Conservation (phyloP, 2,888 invertebrate genomes). For the Drosophila multiciliata region DNA sequence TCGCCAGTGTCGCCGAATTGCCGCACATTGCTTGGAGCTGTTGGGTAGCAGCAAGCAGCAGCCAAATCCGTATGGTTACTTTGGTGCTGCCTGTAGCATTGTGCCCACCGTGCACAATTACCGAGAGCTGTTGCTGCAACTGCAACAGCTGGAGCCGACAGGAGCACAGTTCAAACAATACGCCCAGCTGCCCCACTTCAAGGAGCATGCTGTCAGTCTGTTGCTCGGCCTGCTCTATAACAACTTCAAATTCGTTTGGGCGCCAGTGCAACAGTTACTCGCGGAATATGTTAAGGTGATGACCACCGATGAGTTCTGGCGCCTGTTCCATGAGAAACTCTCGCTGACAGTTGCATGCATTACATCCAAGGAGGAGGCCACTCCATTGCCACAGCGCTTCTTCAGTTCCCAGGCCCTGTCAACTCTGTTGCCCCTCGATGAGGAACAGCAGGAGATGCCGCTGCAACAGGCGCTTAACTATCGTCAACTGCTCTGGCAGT, state of each 20-base stretch:
- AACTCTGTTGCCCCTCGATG: conserved; percentile 47
- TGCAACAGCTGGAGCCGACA: conserved; percentile 90
- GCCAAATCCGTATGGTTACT: conserved; percentile 87
- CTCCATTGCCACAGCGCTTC: not conserved
- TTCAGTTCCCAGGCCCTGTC: conserved; percentile 53
- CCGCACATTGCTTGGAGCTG: conserved; percentile 90
- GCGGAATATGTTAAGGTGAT: conserved; percentile 89
- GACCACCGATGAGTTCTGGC: conserved; percentile 89
- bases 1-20: conserved; percentile 89
- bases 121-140: conserved; percentile 90
- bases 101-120: conserved; percentile 91
- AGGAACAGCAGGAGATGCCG: conserved; percentile 32
- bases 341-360: conserved; percentile 85
- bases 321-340: conserved; percentile 88
- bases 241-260: conserved; percentile 96
- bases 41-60: conserved; percentile 84
- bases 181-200: conserved; percentile 86
- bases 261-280: conserved; percentile 91
- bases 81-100: conserved; percentile 90
- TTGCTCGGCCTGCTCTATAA: conserved; percentile 93
- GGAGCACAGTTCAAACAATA: conserved; percentile 86
- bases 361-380: conserved; percentile 83
- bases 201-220: conserved; percentile 90
- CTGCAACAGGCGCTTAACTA: conserved; percentile 87
- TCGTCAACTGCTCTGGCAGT: conserved; percentile 92